phyloP scores from a whole-genome alignment of 1,140 invertebrate genomes.

The Halotydeus destructor region DNA sequence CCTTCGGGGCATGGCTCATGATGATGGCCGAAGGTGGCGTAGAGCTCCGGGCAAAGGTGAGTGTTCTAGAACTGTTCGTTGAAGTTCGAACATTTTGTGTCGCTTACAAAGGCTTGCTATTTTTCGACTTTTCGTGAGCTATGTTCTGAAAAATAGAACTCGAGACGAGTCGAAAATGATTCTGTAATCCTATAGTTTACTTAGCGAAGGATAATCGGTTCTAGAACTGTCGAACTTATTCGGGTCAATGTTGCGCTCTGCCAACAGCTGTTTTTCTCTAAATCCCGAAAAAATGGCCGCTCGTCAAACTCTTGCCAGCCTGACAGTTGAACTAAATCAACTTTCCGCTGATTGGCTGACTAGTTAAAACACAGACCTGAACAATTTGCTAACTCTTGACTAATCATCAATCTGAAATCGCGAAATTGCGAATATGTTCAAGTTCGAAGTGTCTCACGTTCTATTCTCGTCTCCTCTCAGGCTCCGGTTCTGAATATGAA shows the following conservation, averaged over 20 bases:
- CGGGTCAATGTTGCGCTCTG: neutral
- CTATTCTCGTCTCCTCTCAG: slow-evolving; percentile 2
- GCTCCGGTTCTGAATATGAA: slow-evolving; percentile 30
- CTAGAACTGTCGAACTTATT: slow-evolving; percentile 35
- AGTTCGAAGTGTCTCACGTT: neutral
- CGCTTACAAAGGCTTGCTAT: no score
- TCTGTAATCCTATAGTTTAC: neutral
- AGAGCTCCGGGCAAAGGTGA: slow-evolving; percentile 28
- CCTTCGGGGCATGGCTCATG: slow-evolving; percentile 53
- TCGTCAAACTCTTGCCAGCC: no score
- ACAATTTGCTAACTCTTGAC: no score
- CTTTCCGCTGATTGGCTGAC: neutral
- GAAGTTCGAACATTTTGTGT: no score
- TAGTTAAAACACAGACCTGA: no score
- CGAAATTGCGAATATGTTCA: no score
- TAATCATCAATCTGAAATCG: no score
- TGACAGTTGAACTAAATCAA: neutral
- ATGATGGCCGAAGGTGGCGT: slow-evolving; percentile 37
- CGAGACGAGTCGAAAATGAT: slow-evolving; percentile 56
- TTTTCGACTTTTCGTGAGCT: slow-evolving; percentile 20
- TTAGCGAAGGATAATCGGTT: neutral
- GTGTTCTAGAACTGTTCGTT: no score
- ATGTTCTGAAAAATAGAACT: slow-evolving; percentile 31
- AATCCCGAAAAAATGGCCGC: no score
- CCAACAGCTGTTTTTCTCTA: no score